These are phyloP conservation scores for Mylabris phalerata DNA, from an alignment of 1,140 invertebrate species.

Conservation along the genomic window DNA sequence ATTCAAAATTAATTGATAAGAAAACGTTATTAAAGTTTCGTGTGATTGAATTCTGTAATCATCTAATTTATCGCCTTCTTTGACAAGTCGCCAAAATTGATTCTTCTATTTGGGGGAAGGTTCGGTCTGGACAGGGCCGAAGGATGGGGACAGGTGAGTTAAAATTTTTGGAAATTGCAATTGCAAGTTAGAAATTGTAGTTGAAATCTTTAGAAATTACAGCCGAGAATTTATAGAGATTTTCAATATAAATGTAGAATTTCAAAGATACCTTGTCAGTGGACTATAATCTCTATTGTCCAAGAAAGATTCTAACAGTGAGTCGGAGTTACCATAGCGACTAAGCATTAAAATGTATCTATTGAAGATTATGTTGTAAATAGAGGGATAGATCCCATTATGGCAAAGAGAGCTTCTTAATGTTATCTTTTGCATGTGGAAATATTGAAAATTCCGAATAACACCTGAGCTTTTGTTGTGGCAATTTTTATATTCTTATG, in stretches of 20 bases:
- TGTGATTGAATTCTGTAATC: no score
- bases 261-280: no score
- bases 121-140: conserved; percentile 37
- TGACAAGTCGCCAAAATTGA: conserved; percentile 36
- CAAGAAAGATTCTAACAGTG: not conserved
- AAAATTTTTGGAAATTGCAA: not conserved
- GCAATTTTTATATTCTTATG: no score
- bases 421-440: no score
- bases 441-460: no score
- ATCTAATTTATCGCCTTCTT: not conserved
- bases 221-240: no score
- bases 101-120: conserved; percentile 40
- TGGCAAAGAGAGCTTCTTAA: no score
- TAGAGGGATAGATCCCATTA: no score
- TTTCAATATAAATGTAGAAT: no score
- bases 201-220: not conserved
- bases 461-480: no score
- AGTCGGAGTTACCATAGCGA: conserved; percentile 9
- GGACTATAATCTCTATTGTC: conserved; percentile 13
- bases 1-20: not conserved
- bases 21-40: not conserved
- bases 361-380: not conserved
- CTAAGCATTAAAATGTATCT: conserved; percentile 7
- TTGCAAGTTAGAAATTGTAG: not conserved
- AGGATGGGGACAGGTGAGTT: conserved; percentile 41